These are phyloP conservation scores for Macrobrachium nipponense DNA, from an alignment of 1,140 invertebrate genomes.

Conservation along the genomic window DNA sequence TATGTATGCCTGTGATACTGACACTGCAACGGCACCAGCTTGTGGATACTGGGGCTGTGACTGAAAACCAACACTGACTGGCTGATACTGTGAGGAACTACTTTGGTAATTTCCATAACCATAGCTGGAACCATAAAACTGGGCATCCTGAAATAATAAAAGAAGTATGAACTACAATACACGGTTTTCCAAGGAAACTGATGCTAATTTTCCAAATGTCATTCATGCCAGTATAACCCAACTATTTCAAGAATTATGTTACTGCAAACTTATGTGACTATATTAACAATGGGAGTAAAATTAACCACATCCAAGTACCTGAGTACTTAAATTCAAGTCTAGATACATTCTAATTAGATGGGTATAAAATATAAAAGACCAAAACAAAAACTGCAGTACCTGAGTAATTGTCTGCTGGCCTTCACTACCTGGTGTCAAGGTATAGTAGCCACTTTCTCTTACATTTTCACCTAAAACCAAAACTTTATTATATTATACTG, in stretches of 20 bases:
- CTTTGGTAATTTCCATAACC: constrained; percentile 28
- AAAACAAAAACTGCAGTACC: constrained; percentile 1
- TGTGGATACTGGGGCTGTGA: constrained; percentile 47
- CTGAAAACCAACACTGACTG: constrained; percentile 37
- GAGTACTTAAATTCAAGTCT: too few relatives aligned
- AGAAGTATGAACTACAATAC: neutral
- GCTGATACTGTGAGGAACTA: constrained; percentile 43
- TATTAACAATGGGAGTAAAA: too few relatives aligned
- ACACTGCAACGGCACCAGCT: constrained; percentile 13
- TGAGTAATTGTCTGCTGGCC: constrained; percentile 46
- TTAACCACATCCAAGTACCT: too few relatives aligned
- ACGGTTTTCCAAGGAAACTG: neutral
- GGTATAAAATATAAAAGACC: neutral
- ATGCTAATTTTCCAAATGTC: too few relatives aligned
- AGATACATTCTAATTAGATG: too few relatives aligned
- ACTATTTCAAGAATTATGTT: too few relatives aligned
- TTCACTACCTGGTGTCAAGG: constrained; percentile 38
- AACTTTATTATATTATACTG: neutral
- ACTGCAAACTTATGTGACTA: too few relatives aligned
- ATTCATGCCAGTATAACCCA: neutral
- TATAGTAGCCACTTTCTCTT: constrained; percentile 52
- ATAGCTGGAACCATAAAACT: constrained; percentile 37
- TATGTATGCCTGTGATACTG: constrained; percentile 41
- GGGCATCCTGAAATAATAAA: constrained; percentile 44
- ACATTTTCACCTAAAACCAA: constrained; percentile 30